phyloP scores from a whole-genome alignment of 1,140 invertebrate genomes.

The Pseudomyrmex concolor region DNA sequence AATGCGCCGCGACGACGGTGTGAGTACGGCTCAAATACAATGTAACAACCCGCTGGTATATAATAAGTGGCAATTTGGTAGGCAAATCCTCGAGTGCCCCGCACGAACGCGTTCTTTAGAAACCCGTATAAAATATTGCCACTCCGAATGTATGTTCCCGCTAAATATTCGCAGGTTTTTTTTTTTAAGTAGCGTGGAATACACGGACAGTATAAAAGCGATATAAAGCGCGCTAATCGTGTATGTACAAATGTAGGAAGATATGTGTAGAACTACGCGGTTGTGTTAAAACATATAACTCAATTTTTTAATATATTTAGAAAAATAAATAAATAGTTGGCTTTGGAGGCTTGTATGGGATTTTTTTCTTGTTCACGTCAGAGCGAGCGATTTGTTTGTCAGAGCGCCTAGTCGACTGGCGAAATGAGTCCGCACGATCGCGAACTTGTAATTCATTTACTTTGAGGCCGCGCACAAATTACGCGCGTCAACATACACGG shows the following conservation, averaged over 20 bases:
- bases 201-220: too few relatives aligned
- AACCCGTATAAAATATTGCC: constrained; percentile 2
- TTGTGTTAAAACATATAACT: too few relatives aligned
- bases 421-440: constrained; percentile 61
- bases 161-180: constrained; percentile 37
- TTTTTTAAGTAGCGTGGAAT: too few relatives aligned
- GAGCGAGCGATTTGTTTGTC: constrained; percentile 28
- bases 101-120: constrained; percentile 8
- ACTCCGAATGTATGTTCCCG: background rate
- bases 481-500: constrained; percentile 78
- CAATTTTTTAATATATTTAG: too few relatives aligned
- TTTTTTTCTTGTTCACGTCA: constrained; percentile 8
- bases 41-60: constrained; percentile 77
- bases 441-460: constrained; percentile 82
- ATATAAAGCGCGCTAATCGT: too few relatives aligned
- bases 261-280: too few relatives aligned
- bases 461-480: constrained; percentile 78
- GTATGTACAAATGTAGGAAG: too few relatives aligned
- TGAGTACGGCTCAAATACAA: constrained; percentile 64
- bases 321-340: too few relatives aligned
- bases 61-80: constrained; percentile 77
- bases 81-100: constrained; percentile 54
- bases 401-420: background rate
- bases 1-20: background rate
- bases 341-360: background rate